These are phyloP conservation scores for Candoia aspera DNA, from an alignment of 2,113 vertebrate genomes.

Conservation along the genomic window DNA sequence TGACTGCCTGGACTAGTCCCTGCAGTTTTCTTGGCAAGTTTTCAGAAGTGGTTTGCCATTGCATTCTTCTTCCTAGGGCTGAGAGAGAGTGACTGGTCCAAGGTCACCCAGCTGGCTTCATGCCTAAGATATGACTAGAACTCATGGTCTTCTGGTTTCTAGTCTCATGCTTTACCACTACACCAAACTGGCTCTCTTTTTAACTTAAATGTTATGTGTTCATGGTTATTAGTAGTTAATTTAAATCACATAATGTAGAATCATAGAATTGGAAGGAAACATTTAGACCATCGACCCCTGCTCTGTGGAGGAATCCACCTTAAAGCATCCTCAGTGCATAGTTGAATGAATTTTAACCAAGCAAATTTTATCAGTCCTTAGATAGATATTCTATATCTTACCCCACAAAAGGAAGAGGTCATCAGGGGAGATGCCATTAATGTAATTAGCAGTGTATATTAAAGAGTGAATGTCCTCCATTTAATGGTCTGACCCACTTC, in stretches of 20 bases:
- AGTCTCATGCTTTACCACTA: neutral
- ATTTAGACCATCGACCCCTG: neutral
- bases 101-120: neutral
- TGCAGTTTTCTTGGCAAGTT: neutral
- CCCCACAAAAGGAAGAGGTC: neutral
- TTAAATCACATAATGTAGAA: neutral
- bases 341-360: neutral
- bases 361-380: neutral
- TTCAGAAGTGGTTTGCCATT: neutral
- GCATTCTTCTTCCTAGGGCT: neutral
- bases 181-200: neutral
- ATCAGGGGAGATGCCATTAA: neutral
- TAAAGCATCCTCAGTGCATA: neutral
- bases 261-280: neutral
- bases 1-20: neutral
- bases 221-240: neutral
- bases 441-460: neutral
- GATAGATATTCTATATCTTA: neutral
- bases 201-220: neutral
- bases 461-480: neutral
- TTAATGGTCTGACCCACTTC: neutral
- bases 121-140: neutral
- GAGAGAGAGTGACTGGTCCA: neutral
- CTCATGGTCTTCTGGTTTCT: neutral
- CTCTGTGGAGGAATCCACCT: neutral